Evolutionary conservation across 1,140 invertebrate species (phyloP), one percentile per base, ranked within the genome.

Genomic region (Hyles euphorbiae): DNA sequence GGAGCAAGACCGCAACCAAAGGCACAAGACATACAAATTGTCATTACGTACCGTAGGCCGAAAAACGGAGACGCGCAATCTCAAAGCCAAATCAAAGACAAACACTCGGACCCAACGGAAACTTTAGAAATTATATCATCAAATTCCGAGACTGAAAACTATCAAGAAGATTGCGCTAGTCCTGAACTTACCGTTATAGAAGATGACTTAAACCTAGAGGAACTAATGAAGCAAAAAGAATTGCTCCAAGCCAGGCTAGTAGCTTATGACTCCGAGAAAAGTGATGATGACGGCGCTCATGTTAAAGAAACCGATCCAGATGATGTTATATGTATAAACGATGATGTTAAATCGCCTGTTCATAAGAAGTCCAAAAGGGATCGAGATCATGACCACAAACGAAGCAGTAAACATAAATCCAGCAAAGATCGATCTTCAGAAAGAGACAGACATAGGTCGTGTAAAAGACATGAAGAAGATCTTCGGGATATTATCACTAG

Each of bases 191-290:
- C 91, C 5, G 92, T 95, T 34, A 93, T 95, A 56, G 95, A 96
- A 80, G 95, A 96, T 75, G 96, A 97, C 69, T 93, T 96, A 60
- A 96, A 97, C 83, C 83, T 97, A 5, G 96, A 97, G 78, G 96
- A 97, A 64, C 85, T 97, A 60, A 96, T 96, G 95, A 94, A 94
- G 72, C 95, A 96, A 82, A 97, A 97, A 87, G 95, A 95, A 78
- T 68, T 93, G 12, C 78, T 93, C 57, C 92, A 93, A 76, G 92
- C 92, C 22, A 88, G 92, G 45, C 78, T 93, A 45, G 91, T 91
- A 44, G 91, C 90, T 44, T 92, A 92, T 63, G 82, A 76, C 72
- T 91, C 91, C 2, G 91, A 92, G 53, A 83, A 72, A 59, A 84
- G 80, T 54, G 81, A 84, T 8, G 74, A 81, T 4, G 75, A 78